These are phyloP conservation scores for Dreissena rostriformis DNA, from an alignment of 1,140 invertebrate species.

Conservation along the genomic window DNA sequence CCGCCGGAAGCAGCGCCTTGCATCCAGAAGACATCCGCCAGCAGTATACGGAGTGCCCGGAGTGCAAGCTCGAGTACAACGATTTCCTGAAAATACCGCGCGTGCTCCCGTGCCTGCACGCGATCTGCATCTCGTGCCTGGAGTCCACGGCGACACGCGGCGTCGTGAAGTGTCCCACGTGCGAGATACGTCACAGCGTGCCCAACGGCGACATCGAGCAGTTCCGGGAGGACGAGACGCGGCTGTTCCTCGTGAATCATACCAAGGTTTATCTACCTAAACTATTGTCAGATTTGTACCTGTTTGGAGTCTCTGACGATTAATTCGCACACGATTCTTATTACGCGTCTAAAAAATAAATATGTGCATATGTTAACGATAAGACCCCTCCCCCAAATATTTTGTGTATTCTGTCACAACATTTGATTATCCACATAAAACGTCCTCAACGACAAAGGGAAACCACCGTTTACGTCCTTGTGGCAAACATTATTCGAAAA, in stretches of 20 bases:
- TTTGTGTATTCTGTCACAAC: too few species aligned
- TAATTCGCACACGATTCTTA: too few species aligned
- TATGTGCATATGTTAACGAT: too few species aligned
- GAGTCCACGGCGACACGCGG: constrained; percentile 51
- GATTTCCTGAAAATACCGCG: constrained; percentile 32
- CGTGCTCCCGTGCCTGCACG: constrained; percentile 52
- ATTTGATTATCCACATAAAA: too few species aligned
- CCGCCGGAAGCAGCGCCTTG: constrained; percentile 15
- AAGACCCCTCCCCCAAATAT: too few species aligned
- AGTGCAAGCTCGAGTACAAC: constrained; percentile 42
- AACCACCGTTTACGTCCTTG: too few species aligned
- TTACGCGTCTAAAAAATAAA: too few species aligned
- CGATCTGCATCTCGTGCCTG: constrained; percentile 39
- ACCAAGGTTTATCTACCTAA: constrained; percentile 2
- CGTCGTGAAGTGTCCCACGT: constrained; percentile 45
- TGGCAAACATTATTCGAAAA: too few species aligned
- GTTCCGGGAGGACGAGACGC: constrained; percentile 48
- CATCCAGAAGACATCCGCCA: constrained; percentile 24
- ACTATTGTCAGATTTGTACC: background rate
- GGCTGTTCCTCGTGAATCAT: constrained; percentile 40
- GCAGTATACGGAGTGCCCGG: constrained; percentile 49
- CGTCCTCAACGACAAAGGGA: too few species aligned
- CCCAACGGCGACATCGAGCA: constrained; percentile 47
- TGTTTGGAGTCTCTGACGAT: background rate
- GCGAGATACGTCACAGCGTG: constrained; percentile 50